Percentiles rank a stretch among this genome's conserved stretches.
These are phyloP conservation scores for Epinephelus coioides DNA, from an alignment of 2,797 vertebrate species.

Conservation along the genomic window DNA sequence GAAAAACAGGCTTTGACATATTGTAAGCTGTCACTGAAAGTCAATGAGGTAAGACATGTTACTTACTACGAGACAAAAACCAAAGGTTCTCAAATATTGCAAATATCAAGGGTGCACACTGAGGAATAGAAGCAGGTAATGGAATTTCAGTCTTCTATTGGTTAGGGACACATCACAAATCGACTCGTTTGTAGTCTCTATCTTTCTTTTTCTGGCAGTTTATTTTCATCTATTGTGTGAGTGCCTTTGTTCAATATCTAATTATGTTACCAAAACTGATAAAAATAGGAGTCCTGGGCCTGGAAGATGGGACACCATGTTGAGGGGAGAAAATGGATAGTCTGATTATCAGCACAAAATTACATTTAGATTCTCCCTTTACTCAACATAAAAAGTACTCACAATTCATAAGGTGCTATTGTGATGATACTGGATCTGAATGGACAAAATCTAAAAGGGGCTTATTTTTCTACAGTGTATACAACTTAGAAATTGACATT, in stretches of 20 bases:
- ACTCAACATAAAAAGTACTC: conserved; percentile 19
- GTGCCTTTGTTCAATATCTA: conserved; percentile 76
- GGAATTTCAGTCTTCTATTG: conserved; percentile 61
- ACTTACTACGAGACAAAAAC: conserved; percentile 16
- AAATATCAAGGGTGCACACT: conserved; percentile 57
- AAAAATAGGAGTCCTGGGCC: conserved; percentile 41
- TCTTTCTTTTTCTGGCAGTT: conserved; percentile 52
- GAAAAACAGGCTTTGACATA: conserved; percentile 19
- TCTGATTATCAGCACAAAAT: conserved; percentile 42
- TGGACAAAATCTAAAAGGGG: conserved; percentile 42
- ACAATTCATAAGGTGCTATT: neutral
- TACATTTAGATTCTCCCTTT: neutral
- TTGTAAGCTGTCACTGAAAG: conserved; percentile 32
- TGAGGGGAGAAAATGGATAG: conserved; percentile 31
- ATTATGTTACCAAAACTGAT: conserved; percentile 73
- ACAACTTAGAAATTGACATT: conserved; percentile 63
- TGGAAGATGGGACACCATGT: conserved; percentile 33
- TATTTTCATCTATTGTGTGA: conserved; percentile 60
- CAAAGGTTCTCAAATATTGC: conserved; percentile 23
- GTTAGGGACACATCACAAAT: conserved; percentile 51
- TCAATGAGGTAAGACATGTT: conserved; percentile 11
- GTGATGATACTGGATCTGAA: conserved; percentile 29
- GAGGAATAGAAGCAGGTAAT: conserved; percentile 70
- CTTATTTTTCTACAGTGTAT: conserved; percentile 51
- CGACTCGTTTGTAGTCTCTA: conserved; percentile 51